Conservation (phyloP, 2,797 vertebrate species). For the Huso huso region DNA sequence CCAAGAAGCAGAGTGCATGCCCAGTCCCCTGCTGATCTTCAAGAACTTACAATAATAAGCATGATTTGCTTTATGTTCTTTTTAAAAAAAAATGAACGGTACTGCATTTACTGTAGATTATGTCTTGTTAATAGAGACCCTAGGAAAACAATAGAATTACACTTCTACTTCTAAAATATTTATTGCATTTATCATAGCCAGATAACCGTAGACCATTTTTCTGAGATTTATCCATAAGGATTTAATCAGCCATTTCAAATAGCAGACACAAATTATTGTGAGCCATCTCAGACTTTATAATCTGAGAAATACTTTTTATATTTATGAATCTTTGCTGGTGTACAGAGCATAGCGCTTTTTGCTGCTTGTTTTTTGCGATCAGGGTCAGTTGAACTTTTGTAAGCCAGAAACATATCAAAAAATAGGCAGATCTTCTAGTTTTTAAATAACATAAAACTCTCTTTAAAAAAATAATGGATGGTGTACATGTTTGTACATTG, state of each 20-base stretch:
- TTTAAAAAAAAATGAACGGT: no score
- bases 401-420: not conserved
- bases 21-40: no score
- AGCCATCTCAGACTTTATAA: slow-evolving; percentile 5
- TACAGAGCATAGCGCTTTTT: not conserved
- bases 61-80: no score
- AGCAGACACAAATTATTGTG: not conserved
- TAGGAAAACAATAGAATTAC: not conserved
- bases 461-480: no score
- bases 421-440: not conserved
- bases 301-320: slow-evolving; percentile 7
- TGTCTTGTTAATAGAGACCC: no score
- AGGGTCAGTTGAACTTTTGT: not conserved
- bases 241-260: slow-evolving; percentile 7
- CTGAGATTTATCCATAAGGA: slow-evolving; percentile 2
- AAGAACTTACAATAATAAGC: no score
- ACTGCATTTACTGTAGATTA: not conserved
- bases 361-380: not conserved
- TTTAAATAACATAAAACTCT: no score
- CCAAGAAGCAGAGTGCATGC: no score
- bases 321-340: slow-evolving; percentile 4
- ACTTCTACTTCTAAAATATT: slow-evolving; percentile 3
- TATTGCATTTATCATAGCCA: slow-evolving; percentile 1
- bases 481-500: no score
- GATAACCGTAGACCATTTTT: not conserved